Conservation (phyloP, 2,797 vertebrate species). For the Yasuhikotakia modesta region DNA sequence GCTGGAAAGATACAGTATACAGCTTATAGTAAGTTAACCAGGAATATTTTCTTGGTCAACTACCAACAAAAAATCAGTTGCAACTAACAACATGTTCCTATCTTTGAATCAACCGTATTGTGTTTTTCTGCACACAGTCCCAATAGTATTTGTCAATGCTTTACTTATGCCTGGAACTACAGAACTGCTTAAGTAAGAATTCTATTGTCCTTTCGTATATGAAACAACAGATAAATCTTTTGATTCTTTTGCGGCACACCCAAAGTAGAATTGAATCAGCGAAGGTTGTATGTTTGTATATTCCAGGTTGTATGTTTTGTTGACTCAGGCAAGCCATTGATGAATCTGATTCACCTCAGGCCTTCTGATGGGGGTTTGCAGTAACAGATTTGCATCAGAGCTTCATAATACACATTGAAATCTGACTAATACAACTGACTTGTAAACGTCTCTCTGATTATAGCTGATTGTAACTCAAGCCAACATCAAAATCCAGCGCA, state of each 20-base stretch:
- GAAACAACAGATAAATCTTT: slow-evolving; percentile 39
- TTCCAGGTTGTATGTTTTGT: slow-evolving; percentile 8
- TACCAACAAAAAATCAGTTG: no score
- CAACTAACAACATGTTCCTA: not conserved
- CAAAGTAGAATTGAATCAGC: slow-evolving; percentile 16
- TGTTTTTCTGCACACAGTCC: not conserved
- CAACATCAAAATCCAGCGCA: not conserved
- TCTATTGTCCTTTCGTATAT: slow-evolving; percentile 40
- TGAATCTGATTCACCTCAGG: slow-evolving; percentile 26
- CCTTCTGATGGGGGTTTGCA: slow-evolving; percentile 1
- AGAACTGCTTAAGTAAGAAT: slow-evolving; percentile 44
- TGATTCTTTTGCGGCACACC: slow-evolving; percentile 17
- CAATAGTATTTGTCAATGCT: slow-evolving; percentile 38
- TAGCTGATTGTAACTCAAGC: slow-evolving; percentile 14
- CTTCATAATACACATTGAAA: no score
- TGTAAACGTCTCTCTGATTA: no score
- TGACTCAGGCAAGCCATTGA: slow-evolving; percentile 14
- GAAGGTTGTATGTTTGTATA: no score
- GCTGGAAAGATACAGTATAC: no score
- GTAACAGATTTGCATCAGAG: no score
- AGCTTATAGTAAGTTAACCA: not conserved
- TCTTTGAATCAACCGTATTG: slow-evolving; percentile 20
- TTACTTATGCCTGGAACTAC: slow-evolving; percentile 10
- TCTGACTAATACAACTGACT: no score
- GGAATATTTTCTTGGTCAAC: not conserved